phyloP scores from a whole-genome alignment of 2,888 invertebrate genomes.

The Formica aserva region DNA sequence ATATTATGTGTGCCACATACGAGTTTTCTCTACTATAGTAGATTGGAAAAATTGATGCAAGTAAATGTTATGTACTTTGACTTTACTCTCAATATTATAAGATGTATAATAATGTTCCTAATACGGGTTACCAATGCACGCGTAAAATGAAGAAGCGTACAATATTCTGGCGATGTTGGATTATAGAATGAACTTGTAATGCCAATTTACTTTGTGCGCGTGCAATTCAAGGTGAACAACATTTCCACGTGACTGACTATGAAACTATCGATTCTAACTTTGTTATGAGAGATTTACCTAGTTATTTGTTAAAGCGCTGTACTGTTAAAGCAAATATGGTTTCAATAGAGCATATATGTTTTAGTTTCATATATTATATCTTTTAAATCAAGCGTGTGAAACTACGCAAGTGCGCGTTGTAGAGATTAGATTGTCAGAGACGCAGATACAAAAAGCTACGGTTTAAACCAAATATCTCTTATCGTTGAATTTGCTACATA shows the following conservation, averaged over 20 bases:
- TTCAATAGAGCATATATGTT: neutral
- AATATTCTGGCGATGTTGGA: neutral
- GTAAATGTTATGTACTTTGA: neutral
- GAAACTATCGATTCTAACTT: constrained; percentile 52
- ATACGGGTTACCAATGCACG: neutral
- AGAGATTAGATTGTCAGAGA: neutral
- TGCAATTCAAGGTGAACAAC: constrained; percentile 46
- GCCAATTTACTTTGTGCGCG: constrained; percentile 30
- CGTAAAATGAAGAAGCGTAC: neutral
- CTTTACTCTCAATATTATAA: neutral
- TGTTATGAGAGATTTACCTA: constrained; percentile 19
- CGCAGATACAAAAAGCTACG: neutral
- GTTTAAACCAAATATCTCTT: constrained; percentile 27
- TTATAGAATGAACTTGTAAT: constrained; percentile 32
- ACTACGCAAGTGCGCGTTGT: neutral
- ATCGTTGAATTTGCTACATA: constrained; percentile 29
- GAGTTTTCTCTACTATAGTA: neutral
- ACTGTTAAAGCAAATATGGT: neutral
- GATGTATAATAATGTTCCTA: neutral
- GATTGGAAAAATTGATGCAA: neutral
- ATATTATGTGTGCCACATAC: neutral
- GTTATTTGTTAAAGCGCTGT: neutral
- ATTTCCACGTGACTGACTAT: constrained; percentile 32
- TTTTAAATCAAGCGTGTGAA: neutral
- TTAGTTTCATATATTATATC: neutral